Evolutionary conservation across 2,797 vertebrate genomes (phyloP), one percentile per base, ranked within the genome.

Genomic region (Crenuchus spilurus): DNA sequence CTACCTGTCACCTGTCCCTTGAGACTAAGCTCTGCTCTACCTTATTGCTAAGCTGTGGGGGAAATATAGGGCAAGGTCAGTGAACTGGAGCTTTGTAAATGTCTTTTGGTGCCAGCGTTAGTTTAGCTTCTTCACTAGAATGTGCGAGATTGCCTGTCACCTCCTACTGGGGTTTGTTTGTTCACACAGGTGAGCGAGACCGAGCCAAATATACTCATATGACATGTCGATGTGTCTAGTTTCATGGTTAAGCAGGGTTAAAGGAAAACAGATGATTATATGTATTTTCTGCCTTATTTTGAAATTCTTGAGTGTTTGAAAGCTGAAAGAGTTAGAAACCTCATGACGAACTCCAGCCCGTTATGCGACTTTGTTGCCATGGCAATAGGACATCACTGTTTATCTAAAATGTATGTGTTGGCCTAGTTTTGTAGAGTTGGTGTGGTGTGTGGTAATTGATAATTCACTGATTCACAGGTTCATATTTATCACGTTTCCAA

Each of bases 361-460:
- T 20, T 65, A 39, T n/a, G 39, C 28, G 39, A 63, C 41, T 63
- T 28, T 66, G 72, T 74, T 74, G 72, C 72, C 41, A 74, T 66
- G 31, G 62, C 6, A 20, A 66, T 58, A 37, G 8, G 11, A 5
- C 42, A 26, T 57, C 51, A 44, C 16, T 60, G 6, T n/a, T 31
- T 35, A 62, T 37, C 44, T 49, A 26, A 30, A 41, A 30, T 22
- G 35, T 62, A 39, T 58, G 20, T 9, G 20, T 10, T 46, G 20
- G 20, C 37, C 42, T 71, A 22, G 7, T 65, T 65, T 57, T 44
- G 9, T 46, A 9, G 39, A 46, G n/a, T 24, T 62, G 13, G 52
- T 51, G 48, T 20, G 9, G 24, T 24, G 31, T 58, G 55, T 35
- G 10, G 20, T 39, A 24, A 42, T 42, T 37, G 33, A 33, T 61